Evolutionary conservation across 2,113 vertebrate species (phyloP).

Genomic region (Coreoperca whiteheadi): DNA sequence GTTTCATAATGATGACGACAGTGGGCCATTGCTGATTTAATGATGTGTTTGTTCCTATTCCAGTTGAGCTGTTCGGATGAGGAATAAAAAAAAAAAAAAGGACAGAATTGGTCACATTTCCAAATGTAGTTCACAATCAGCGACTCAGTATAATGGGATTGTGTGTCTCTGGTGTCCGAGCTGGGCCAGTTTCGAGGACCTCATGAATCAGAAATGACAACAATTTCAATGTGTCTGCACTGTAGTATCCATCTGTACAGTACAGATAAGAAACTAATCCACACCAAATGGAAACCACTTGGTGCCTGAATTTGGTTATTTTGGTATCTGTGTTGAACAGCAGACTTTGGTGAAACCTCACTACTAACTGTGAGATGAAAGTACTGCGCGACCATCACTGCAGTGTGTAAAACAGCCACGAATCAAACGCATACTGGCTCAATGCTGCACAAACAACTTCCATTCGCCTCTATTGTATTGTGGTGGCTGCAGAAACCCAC

Average conservation of each 20-base stretch:
- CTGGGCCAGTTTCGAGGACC: constrained; percentile 45
- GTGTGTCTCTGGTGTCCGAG: constrained; percentile 51
- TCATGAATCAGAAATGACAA: constrained; percentile 58
- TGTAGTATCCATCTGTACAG: constrained; percentile 64
- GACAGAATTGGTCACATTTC: constrained; percentile 42
- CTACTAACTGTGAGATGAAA: constrained; percentile 29
- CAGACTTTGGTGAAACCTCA: constrained; percentile 49
- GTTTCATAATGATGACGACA: constrained; percentile 50
- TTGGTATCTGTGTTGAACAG: constrained; percentile 54
- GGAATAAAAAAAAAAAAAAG: not conserved
- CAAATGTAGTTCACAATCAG: constrained; percentile 58
- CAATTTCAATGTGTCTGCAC: constrained; percentile 41
- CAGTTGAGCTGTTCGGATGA: constrained; percentile 38
- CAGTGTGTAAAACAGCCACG: constrained; percentile 3
- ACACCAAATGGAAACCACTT: constrained; percentile 48
- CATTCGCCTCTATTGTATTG: not conserved
- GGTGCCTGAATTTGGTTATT: constrained; percentile 51
- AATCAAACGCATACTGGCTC: not conserved
- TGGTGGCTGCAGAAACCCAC: not conserved
- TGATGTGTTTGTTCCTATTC: constrained; percentile 63
- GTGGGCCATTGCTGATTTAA: constrained; percentile 60
- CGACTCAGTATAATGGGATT: constrained; percentile 45
- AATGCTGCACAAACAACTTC: not conserved
- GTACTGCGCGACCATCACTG: not conserved
- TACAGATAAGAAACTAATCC: constrained; percentile 75